phyloP scores from a whole-genome alignment of 64 coral and sea anemone genomes.

The Montipora foliosa region DNA sequence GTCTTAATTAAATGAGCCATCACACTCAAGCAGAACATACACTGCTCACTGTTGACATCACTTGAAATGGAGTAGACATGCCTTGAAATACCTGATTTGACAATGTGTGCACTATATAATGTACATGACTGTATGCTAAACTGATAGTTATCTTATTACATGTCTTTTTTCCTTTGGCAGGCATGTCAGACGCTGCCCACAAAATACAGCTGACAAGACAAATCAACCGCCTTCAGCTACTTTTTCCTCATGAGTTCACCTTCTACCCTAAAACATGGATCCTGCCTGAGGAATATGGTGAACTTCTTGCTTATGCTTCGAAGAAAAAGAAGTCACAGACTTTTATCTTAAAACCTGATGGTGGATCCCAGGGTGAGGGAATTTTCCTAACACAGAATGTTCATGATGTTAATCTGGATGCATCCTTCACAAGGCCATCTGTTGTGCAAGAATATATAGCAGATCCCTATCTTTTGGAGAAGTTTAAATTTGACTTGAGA shows the following conservation, averaged over 20 bases:
- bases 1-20: too few relatives aligned
- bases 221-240: slow-evolving; percentile 83
- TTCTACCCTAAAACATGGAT: slow-evolving; percentile 97
- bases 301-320: slow-evolving; percentile 54
- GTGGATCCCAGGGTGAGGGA: slow-evolving; percentile 90
- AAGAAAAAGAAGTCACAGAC: slow-evolving; percentile 41
- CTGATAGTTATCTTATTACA: neutral
- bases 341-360: slow-evolving; percentile 88
- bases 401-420: slow-evolving; percentile 61
- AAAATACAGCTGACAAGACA: slow-evolving; percentile 87
- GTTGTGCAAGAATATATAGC: slow-evolving; percentile 84
- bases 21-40: too few relatives aligned
- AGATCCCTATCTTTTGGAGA: slow-evolving; percentile 85
- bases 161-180: slow-evolving; percentile 16
- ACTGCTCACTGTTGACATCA: too few relatives aligned
- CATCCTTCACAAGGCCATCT: slow-evolving; percentile 70
- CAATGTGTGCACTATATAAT: too few relatives aligned
- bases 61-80: too few relatives aligned
- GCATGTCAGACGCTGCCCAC: slow-evolving; percentile 82
- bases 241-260: slow-evolving; percentile 84
- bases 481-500: slow-evolving; percentile 94
- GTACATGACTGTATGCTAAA: too few relatives aligned
- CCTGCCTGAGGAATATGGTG: slow-evolving; percentile 81
- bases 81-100: too few relatives aligned
- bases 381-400: slow-evolving; percentile 82